Evolutionary conservation across 2,888 invertebrate species (phyloP).

Genomic region (Harpalus rubripes): DNA sequence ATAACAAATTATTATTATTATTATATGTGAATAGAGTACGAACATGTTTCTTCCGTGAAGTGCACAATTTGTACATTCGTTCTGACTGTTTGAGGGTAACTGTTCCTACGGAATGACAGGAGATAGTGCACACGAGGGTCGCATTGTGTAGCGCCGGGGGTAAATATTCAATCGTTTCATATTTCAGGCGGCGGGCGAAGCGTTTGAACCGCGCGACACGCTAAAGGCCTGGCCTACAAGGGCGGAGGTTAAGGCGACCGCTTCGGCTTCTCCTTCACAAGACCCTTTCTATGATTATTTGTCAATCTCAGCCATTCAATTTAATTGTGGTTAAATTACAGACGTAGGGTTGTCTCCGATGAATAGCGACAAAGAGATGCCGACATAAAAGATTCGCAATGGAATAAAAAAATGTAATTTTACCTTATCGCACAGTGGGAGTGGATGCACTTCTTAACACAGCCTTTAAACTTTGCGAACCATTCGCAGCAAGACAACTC

Average conservation of each 20-base stretch:
- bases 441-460: not conserved
- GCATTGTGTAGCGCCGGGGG: conserved; percentile 53
- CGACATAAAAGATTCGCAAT: conserved; percentile 53
- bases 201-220: conserved; percentile 14
- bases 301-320: conserved; percentile 67
- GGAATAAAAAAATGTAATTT: conserved; percentile 57
- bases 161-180: conserved; percentile 66
- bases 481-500: not conserved
- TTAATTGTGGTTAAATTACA: conserved; percentile 67
- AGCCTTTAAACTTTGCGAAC: not conserved
- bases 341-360: conserved; percentile 62
- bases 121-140: conserved; percentile 51
- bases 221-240: not conserved
- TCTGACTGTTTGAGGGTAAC: not conserved
- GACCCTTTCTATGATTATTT: conserved; percentile 66
- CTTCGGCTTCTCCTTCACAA: not conserved
- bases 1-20: too few species aligned
- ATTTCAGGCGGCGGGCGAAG: conserved; percentile 48
- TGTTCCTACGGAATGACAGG: conserved; percentile 5
- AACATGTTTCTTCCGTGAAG: not conserved
- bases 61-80: not conserved
- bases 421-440: conserved; percentile 40
- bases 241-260: conserved; percentile 28
- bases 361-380: conserved; percentile 46
- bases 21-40: not conserved